These are phyloP conservation scores for Laothoe populi DNA, from an alignment of 2,888 invertebrate genomes.

Conservation along the genomic window DNA sequence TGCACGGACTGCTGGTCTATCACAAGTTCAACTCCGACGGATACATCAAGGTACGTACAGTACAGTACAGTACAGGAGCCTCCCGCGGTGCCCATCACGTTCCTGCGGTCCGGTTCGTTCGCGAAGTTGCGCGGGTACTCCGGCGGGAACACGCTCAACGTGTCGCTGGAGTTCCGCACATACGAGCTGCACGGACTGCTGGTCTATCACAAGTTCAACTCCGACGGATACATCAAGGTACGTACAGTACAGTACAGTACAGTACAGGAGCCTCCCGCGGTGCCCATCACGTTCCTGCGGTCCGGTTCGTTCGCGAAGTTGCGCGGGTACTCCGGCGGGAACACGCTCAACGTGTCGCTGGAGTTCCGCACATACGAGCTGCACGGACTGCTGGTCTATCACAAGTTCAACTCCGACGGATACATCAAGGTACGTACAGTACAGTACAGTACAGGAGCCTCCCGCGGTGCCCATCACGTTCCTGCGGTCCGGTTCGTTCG, in stretches of 20 bases:
- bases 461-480: slow-evolving; percentile 87
- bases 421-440: slow-evolving; percentile 89
- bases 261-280: slow-evolving; percentile 90
- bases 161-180: slow-evolving; percentile 94
- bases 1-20: slow-evolving; percentile 91
- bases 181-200: slow-evolving; percentile 94
- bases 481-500: slow-evolving; percentile 86
- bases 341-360: slow-evolving; percentile 91
- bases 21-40: slow-evolving; percentile 93
- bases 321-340: slow-evolving; percentile 92
- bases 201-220: slow-evolving; percentile 93
- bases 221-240: slow-evolving; percentile 91
- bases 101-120: slow-evolving; percentile 85
- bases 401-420: slow-evolving; percentile 92
- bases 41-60: slow-evolving; percentile 89
- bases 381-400: slow-evolving; percentile 92
- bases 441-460: slow-evolving; percentile 86
- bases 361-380: slow-evolving; percentile 95
- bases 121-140: slow-evolving; percentile 86
- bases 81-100: slow-evolving; percentile 87
- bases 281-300: slow-evolving; percentile 94
- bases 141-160: slow-evolving; percentile 90
- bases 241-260: slow-evolving; percentile 35
- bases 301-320: slow-evolving; percentile 91
- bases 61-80: slow-evolving; percentile 87